Evolutionary conservation across 2,797 vertebrate species (phyloP).

Genomic region (Spatula clypeata): DNA sequence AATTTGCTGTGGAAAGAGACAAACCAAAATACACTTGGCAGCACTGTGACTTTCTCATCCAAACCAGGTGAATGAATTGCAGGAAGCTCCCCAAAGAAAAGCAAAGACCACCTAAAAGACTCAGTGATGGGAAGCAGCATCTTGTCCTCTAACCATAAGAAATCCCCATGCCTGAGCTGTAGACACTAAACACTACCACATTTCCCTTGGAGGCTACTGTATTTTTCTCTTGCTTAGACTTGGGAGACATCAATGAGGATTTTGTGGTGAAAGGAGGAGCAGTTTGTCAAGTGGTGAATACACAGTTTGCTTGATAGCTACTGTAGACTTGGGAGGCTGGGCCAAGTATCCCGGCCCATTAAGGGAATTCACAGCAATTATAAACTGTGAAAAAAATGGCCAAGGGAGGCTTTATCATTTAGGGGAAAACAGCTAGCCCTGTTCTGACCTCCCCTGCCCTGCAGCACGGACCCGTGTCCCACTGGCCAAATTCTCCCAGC

Average conservation of each 20-base stretch:
- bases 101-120: neutral
- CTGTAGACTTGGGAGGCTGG: neutral
- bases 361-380: neutral
- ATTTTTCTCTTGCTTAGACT: neutral
- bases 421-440: neutral
- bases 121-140: neutral
- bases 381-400: neutral
- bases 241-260: neutral
- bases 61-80: rapidly evolving
- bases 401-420: neutral
- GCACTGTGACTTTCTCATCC: neutral
- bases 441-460: neutral
- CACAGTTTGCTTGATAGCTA: neutral
- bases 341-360: neutral
- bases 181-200: neutral
- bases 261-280: rapidly evolving
- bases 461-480: neutral
- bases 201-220: neutral
- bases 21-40: neutral
- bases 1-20: neutral
- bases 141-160: neutral
- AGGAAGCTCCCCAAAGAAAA: neutral
- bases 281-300: neutral
- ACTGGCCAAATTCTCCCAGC: neutral
- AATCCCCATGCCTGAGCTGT: rapidly evolving